Evolutionary conservation across 2,888 invertebrate genomes (phyloP).

Genomic region (Coenonympha glycerion): DNA sequence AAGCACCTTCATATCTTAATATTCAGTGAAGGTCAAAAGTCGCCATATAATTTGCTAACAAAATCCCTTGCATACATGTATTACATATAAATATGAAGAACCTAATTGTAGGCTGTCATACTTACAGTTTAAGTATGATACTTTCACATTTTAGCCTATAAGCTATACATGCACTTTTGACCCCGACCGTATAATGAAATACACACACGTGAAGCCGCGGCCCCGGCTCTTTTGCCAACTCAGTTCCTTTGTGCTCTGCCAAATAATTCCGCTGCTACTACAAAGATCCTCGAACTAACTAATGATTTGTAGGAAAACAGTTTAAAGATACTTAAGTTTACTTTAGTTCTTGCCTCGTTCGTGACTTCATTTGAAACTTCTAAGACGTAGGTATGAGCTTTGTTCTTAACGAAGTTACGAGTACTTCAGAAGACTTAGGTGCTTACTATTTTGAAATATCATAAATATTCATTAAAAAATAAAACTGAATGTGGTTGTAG

Average conservation of each 20-base stretch:
- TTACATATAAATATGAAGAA: no score
- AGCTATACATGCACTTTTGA: no score
- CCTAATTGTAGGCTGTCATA: neutral
- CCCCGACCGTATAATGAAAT: conserved; percentile 10
- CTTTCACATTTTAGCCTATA: no score
- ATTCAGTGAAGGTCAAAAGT: no score
- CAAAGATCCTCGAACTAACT: conserved; percentile 10
- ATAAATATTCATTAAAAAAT: no score
- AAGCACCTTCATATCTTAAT: no score
- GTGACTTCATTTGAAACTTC: neutral
- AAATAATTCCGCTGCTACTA: conserved; percentile 18
- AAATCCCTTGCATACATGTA: neutral
- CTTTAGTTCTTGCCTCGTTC: neutral
- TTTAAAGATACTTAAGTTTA: neutral
- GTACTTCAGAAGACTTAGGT: no score
- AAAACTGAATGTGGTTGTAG: no score
- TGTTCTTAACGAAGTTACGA: no score
- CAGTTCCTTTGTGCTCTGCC: conserved; percentile 16
- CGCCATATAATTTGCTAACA: neutral
- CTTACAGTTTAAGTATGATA: no score
- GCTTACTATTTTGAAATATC: no score
- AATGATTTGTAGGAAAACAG: conserved; percentile 13
- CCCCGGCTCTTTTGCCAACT: conserved; percentile 16
- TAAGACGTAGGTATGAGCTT: neutral
- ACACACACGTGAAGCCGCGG: conserved; percentile 9